Base-by-base conservation (phyloP, 2,113 vertebrate genomes). In the Bubalus kerabau region DNA sequence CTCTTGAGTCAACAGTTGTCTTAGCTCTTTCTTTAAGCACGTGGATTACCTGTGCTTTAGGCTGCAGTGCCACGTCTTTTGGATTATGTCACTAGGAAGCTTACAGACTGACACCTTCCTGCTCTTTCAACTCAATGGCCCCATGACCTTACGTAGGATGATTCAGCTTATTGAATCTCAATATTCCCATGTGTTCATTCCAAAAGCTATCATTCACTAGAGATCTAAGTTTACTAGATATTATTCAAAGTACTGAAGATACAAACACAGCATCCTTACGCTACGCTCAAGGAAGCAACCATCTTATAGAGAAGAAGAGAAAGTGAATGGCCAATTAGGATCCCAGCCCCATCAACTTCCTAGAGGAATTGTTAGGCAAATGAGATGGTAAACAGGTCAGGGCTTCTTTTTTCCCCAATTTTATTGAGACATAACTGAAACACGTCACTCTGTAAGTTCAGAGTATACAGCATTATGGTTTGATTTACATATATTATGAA, bases 361-460 rank as follows among this genome's bases (percentile, higher is more conserved):
- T 59, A 46, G 30, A 71, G 59, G 32, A 67, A 30, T 7, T 36
- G 6, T n/a, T 40, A 88, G 84, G 48, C n/a, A 85, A 90, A 78
- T 3, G 21, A 78, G 36, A 11, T 23, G 2, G 14, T 30, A 48
- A 32, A 28, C 4, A 3, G 3, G 14, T 26, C 40, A 28, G 19
- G 52, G 9, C 23, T 67, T 52, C 4, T 14, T 30, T 82, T 67
- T 21, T 5, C 40, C 50, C 81, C 36, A 46, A 7, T 64, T 91
- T 91, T 46, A 80, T 64, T 62, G 46, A 85, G 56, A 86, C n/a
- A 19, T 62, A 54, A 86, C 64, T 86, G 94, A 28, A 17, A 48
- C n/a, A 12, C 13, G 15, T 80, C 48, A 80, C 64, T 62, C 36
- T 86, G 5, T 74, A n/a, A 56, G 23, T 46, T 43, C 43, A 78